Evolutionary conservation across 2,888 invertebrate species (phyloP), one percentile per base, ranked within the genome.

Genomic region (Sacculina carcini): DNA sequence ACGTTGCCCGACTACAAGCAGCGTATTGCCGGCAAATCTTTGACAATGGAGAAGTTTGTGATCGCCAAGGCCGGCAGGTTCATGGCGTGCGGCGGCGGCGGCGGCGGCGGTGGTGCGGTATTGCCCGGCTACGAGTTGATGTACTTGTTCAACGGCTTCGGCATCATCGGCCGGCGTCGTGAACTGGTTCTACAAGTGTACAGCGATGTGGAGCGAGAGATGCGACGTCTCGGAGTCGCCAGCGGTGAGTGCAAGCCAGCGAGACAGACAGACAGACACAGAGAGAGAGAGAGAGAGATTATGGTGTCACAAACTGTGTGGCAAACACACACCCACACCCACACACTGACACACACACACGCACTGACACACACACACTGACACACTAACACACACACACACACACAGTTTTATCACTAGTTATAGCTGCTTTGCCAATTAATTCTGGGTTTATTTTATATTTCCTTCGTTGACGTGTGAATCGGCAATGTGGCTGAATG

Each of bases 31-130:
- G 94, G 96, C 1, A 94, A 94, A 67, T 92, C 92, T 0, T 67
- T 96, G 56, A 94, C 96, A 2, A 80, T 92, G 76, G 94, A 96
- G 66, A 96, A 96, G 66, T 94, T 92, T 67, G 80, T 82, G 44
- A 75, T 84, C n/a, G 79, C 78, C 62, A 84, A 86, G 59, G 75
- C 85, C 42, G 75, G 77, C 57, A 73, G 87, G 49, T 92, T 76
- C 66, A 72, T 75, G 55, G 71, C 72, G 34, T 86, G 89, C 64
- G 74, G 76, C 49, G 72, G 77, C 50, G 70, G 69, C 38, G 70
- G 96, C 24, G 66, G 80, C 5, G 74, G 76, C 49, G 72, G 77
- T 49, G 70, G 69, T 36, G 70, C 96, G 24, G 66, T 80, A 5
- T 69, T 92, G 58, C 90, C 94, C 1, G 78, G 78, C 21, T 69